A percentile compares a stretch with the other conserved stretches of the same genome.
phyloP scores from a whole-genome alignment of 2,888 invertebrate species.

The Lasioglossum marginatum region DNA sequence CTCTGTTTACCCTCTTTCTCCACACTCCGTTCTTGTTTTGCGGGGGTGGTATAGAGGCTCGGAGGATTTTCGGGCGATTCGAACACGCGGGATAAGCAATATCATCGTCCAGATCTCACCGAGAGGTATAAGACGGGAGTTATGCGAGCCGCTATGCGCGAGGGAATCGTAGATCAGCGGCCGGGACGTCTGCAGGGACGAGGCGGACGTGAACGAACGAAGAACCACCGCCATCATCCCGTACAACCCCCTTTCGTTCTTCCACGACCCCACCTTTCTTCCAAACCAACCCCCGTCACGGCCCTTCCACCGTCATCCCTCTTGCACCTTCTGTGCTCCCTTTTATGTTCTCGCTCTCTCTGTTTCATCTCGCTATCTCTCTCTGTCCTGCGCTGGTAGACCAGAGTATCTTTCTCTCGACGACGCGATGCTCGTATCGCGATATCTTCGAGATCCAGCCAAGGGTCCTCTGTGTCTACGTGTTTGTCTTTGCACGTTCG shows the following conservation, averaged over 20 bases:
- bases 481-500: slow-evolving; percentile 42
- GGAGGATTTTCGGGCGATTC: slow-evolving; percentile 50
- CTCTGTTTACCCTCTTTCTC: neutral
- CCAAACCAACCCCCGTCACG: slow-evolving; percentile 69
- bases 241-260: slow-evolving; percentile 69
- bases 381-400: slow-evolving; percentile 39
- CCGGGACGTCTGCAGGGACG: slow-evolving; percentile 83
- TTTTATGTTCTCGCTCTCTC: slow-evolving; percentile 64
- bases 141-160: slow-evolving; percentile 83
- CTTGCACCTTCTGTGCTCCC: slow-evolving; percentile 4
- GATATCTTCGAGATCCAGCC: slow-evolving; percentile 78
- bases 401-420: slow-evolving; percentile 53
- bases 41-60: slow-evolving; percentile 36
- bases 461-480: slow-evolving; percentile 60
- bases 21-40: slow-evolving; percentile 48
- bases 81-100: slow-evolving; percentile 73
- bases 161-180: slow-evolving; percentile 84
- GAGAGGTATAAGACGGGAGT: slow-evolving; percentile 76
- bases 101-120: slow-evolving; percentile 76
- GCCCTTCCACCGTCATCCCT: neutral
- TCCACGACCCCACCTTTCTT: slow-evolving; percentile 58
- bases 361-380: slow-evolving; percentile 13
- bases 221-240: slow-evolving; percentile 67
- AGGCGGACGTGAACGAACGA: slow-evolving; percentile 72
- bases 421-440: slow-evolving; percentile 78